Percentiles rank a stretch among this genome's conserved stretches.
Conservation (phyloP, 2,797 vertebrate genomes). For the Muscicapa comitata region DNA sequence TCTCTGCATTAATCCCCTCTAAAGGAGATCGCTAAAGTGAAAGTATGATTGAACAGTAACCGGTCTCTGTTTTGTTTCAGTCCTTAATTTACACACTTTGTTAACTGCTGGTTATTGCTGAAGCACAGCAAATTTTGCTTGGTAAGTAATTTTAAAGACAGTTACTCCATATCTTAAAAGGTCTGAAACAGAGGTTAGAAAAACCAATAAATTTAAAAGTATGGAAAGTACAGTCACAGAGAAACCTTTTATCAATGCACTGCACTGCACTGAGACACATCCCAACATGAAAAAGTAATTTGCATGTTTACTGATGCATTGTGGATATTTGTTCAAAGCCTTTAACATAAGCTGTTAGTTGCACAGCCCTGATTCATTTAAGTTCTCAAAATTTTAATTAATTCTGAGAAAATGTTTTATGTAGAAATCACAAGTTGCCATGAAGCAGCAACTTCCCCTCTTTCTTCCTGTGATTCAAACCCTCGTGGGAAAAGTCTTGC, state of each 20-base stretch:
- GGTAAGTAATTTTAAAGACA: background rate
- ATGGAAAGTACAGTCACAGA: background rate
- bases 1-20: background rate
- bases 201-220: conserved; percentile 10
- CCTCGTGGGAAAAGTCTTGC: background rate
- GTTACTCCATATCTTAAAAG: background rate
- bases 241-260: conserved; percentile 21
- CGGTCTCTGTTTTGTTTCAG: background rate
- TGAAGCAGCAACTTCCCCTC: background rate
- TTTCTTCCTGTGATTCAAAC: background rate
- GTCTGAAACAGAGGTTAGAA: background rate
- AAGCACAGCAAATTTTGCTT: background rate
- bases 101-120: background rate
- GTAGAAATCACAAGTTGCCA: background rate
- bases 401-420: conserved; percentile 22
- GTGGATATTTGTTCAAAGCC: conserved; percentile 43
- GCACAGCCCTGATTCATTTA: conserved; percentile 30
- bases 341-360: conserved; percentile 36
- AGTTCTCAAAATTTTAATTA: conserved; percentile 54
- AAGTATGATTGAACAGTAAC: conserved; percentile 2
- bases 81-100: conserved; percentile 13
- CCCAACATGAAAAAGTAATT: conserved; percentile 8
- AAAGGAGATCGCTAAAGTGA: conserved; percentile 9
- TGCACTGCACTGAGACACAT: background rate
- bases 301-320: conserved; percentile 51